These are phyloP conservation scores for Cinara cedri DNA, from an alignment of 2,888 invertebrate genomes.

Conservation along the genomic window DNA sequence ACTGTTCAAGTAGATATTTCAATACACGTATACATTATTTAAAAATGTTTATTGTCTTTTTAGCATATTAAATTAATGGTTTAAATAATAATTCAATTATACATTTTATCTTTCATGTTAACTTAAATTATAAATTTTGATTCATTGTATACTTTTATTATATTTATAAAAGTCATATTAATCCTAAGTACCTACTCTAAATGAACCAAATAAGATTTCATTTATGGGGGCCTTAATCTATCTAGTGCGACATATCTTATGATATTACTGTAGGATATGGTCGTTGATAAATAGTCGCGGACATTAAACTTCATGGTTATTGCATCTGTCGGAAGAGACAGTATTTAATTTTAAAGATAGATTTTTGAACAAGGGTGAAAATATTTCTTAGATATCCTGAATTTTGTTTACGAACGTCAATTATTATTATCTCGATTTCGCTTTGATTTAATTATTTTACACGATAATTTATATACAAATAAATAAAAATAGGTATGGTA, in stretches of 20 bases:
- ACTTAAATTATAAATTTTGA: too few relatives aligned
- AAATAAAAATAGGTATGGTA: too few relatives aligned
- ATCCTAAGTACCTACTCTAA: neutral
- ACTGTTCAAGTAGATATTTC: too few relatives aligned
- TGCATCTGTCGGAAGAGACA: neutral
- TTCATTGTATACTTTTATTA: constrained; percentile 6
- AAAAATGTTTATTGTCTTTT: too few relatives aligned
- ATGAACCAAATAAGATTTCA: constrained; percentile 41
- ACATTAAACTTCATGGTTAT: constrained; percentile 26
- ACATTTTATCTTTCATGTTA: too few relatives aligned
- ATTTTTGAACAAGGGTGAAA: constrained; percentile 1
- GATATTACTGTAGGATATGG: neutral
- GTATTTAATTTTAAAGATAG: constrained; percentile 34
- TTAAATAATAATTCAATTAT: too few relatives aligned
- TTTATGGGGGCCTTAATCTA: constrained; percentile 16
- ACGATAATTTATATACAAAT: too few relatives aligned
- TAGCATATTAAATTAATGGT: too few relatives aligned
- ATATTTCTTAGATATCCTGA: neutral
- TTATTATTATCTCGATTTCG: neutral
- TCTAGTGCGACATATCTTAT: neutral
- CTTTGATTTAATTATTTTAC: too few relatives aligned
- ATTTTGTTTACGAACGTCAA: neutral
- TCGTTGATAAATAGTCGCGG: constrained; percentile 30
- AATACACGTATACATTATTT: too few relatives aligned
- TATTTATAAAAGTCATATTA: constrained; percentile 17